Percentiles rank a stretch among this genome's conserved stretches.
Conservation (phyloP, 2,888 invertebrate species). For the Philhelius pedissequus region DNA sequence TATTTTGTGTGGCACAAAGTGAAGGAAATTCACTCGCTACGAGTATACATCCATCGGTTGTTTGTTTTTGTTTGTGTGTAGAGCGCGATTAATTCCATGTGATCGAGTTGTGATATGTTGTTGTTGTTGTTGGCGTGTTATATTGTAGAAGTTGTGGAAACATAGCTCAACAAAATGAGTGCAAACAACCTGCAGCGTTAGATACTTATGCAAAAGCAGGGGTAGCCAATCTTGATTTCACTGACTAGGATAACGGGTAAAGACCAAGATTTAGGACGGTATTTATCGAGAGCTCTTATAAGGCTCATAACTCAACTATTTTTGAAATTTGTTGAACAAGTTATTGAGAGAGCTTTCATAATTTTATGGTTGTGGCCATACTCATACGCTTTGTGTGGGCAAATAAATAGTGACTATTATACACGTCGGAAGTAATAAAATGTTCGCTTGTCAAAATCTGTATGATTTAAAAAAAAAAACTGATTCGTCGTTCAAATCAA, state of each 20-base stretch:
- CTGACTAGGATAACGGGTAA: not conserved
- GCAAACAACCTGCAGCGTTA: slow-evolving; percentile 36
- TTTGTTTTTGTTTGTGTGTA: slow-evolving; percentile 26
- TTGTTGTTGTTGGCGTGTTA: not conserved
- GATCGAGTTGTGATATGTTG: slow-evolving; percentile 19
- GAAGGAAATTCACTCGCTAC: not conserved
- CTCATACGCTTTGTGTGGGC: no score
- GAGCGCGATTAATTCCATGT: slow-evolving; percentile 41
- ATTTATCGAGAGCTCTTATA: no score
- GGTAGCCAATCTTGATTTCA: not conserved
- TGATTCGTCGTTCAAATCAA: no score
- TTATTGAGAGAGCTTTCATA: no score
- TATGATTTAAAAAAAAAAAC: no score
- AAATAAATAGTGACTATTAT: no score
- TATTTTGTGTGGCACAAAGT: not conserved
- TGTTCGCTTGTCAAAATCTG: no score
- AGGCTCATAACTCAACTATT: no score
- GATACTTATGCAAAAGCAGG: not conserved
- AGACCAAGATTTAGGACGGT: not conserved
- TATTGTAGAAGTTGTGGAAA: slow-evolving; percentile 22
- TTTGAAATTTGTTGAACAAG: no score
- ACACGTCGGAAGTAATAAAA: no score
- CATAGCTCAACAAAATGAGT: slow-evolving; percentile 16
- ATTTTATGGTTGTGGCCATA: no score
- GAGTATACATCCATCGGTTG: not conserved